Percentiles rank a stretch among this genome's conserved stretches.
Conservation (phyloP, 1,140 invertebrate genomes). For the Eupeodes corollae region DNA sequence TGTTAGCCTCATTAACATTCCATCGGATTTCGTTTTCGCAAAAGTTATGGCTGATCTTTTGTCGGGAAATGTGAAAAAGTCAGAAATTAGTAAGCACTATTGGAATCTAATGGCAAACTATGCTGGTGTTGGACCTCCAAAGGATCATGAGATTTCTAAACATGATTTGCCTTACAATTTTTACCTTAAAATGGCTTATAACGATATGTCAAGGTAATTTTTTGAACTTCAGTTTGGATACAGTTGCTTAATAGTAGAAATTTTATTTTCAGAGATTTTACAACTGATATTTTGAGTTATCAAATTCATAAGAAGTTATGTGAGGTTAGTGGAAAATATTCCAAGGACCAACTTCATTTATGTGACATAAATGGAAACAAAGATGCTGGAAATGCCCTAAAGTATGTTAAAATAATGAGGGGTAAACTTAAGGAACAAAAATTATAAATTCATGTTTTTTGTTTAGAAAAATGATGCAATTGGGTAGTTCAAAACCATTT, state of each 20-base stretch:
- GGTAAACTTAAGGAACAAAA: too few species aligned
- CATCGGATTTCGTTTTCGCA: constrained; percentile 28
- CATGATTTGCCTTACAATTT: constrained; percentile 45
- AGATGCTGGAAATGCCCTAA: constrained; percentile 38
- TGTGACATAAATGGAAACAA: constrained; percentile 47
- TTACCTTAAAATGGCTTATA: constrained; percentile 29
- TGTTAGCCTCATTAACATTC: constrained; percentile 27
- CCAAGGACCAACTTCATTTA: constrained; percentile 37
- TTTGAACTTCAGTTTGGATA: background rate
- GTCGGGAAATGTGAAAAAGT: constrained; percentile 26
- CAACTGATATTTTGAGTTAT: constrained; percentile 30
- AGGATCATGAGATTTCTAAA: constrained; percentile 39
- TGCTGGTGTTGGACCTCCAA: constrained; percentile 49
- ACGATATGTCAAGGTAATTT: constrained; percentile 24
- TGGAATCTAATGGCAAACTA: constrained; percentile 46
- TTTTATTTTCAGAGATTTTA: constrained; percentile 19
- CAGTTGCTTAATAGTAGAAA: background rate
- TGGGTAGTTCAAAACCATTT: constrained; percentile 48
- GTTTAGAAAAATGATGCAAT: constrained; percentile 39
- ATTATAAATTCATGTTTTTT: too few species aligned
- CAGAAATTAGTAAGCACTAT: constrained; percentile 45
- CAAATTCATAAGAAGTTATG: constrained; percentile 50
- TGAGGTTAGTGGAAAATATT: constrained; percentile 40
- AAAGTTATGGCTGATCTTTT: constrained; percentile 31
- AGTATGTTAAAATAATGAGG: constrained; percentile 8